Base-by-base conservation (phyloP, 1,140 invertebrate genomes). In the Drosophila kohkoa region DNA sequence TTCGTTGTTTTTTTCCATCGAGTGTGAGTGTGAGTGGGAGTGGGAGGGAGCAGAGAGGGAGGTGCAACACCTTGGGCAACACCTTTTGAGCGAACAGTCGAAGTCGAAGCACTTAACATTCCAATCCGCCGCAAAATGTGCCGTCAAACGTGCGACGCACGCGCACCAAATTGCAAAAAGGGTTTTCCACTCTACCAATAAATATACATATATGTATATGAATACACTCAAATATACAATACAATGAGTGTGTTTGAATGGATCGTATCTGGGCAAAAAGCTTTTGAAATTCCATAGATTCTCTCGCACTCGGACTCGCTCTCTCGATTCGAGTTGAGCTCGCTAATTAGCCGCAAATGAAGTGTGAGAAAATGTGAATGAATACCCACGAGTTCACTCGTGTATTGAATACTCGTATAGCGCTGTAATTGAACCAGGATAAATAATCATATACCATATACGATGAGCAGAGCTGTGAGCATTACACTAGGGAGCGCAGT, bases 101-200 rank as follows among this genome's bases (percentile, higher is more conserved):
- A 75, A 6, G 51, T 66, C 66, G 11, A 75, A 65, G 65, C 81
- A 79, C 81, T 69, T 54, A 60, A 54, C 10, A 46, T 77, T 59
- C 69, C 75, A 72, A 63, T 46, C 48, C 11, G 38, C 64, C 35
- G 20, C 67, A 41, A 71, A 75, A 75, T 75, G 67, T 49, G 66
- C 51, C 66, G 75, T 71, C 82, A 81, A 86, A 79, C 67, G 70
- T 59, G 73, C 68, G 60, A 86, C 82, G 82, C 82, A 86, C 66
- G 82, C 82, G 78, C 82, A 86, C 74, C 75, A 86, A 85, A 85
- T 75, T 54, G 68, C 65, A 45, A 62, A 74, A 67, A 43, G 49
- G 59, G 49, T 51, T 62, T 41, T 52, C 35, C 58, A 63, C 49
- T 25, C 49, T 11, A 3, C 16, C 46, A 52, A 32, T 15, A 51